Conservation (phyloP, 2,797 vertebrate species). For the Pachyuromys duprasi region DNA sequence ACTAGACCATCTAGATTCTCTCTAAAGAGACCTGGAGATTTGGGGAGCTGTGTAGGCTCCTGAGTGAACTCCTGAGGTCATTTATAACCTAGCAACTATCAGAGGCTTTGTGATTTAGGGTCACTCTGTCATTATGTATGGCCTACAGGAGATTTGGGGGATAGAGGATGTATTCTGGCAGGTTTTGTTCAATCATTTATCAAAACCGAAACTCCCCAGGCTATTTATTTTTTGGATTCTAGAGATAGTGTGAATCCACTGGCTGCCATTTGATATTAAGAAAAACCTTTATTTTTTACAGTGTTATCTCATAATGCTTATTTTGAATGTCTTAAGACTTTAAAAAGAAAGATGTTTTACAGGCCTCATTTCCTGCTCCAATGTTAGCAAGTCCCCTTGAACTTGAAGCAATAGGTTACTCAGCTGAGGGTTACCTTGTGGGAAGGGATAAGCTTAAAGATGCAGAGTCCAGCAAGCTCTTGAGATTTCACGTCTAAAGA, state of each 20-base stretch:
- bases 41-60: not conserved
- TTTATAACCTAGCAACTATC: not conserved
- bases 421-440: not conserved
- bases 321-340: conserved; percentile 16
- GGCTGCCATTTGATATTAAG: not conserved
- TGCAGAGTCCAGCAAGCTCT: not conserved
- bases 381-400: conserved; percentile 14
- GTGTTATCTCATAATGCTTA: not conserved
- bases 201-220: conserved; percentile 9
- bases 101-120: not conserved
- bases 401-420: not conserved
- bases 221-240: conserved; percentile 20
- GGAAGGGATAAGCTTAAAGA: not conserved
- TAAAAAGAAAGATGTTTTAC: not conserved
- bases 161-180: not conserved
- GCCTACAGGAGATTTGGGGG: not conserved
- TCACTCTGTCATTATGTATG: not conserved
- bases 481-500: conserved; percentile 25
- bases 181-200: conserved; percentile 30
- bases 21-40: not conserved
- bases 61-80: not conserved
- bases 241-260: not conserved
- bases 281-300: conserved; percentile 2
- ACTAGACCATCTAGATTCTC: not conserved
- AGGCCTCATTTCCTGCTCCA: not conserved